Evolutionary conservation across 2,888 invertebrate genomes (phyloP).

Genomic region (Octonoba sinensis): DNA sequence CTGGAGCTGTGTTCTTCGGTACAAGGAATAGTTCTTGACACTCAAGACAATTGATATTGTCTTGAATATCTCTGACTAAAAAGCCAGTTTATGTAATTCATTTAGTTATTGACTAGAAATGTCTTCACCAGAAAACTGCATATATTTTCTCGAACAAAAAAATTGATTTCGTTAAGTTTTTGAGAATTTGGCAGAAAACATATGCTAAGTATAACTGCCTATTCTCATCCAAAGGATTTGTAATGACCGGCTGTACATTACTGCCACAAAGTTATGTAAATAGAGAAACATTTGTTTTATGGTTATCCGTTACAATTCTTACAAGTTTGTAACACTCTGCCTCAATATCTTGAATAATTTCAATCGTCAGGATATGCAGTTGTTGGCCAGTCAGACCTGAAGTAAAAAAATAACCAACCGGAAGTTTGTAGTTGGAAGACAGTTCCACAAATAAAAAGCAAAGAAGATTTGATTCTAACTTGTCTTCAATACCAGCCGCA

Average conservation of each 20-base stretch:
- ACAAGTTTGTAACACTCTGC: not conserved
- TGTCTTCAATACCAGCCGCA: not conserved
- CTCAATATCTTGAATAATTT: not conserved
- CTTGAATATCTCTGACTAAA: not conserved
- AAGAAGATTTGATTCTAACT: not conserved
- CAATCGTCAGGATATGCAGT: not conserved
- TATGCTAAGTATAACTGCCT: not conserved
- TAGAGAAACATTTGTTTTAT: not conserved
- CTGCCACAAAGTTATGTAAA: not conserved
- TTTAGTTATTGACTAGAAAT: not conserved
- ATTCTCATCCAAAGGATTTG: not conserved
- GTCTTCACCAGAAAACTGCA: not conserved
- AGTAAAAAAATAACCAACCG: slow-evolving; percentile 5
- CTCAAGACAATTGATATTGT: not conserved
- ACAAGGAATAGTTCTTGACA: not conserved
- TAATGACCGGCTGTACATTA: not conserved
- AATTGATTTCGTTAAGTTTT: not conserved
- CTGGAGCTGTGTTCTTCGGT: not conserved
- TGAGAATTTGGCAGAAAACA: not conserved
- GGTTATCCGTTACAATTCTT: not conserved
- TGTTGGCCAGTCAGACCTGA: no score
- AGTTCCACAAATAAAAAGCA: not conserved
- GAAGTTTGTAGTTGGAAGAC: not conserved
- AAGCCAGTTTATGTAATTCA: not conserved
- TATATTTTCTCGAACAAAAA: not conserved